Percentiles rank a stretch among this genome's conserved stretches.
Conservation (phyloP, 2,113 vertebrate species). For the Dasyprocta punctata region DNA sequence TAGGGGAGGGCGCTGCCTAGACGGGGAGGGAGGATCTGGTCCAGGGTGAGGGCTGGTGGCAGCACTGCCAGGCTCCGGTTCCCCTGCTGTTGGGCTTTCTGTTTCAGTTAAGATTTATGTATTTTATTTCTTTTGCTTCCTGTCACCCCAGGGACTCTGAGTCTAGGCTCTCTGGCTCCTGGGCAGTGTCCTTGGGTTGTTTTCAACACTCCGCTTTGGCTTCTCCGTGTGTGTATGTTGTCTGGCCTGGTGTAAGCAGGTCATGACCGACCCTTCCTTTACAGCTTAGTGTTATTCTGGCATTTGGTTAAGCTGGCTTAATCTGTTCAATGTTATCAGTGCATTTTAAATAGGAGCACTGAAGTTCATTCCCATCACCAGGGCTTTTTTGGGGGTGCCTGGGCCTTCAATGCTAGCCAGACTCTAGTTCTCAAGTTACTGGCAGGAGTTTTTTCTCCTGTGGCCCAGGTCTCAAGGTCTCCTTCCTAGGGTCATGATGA, state of each 20-base stretch:
- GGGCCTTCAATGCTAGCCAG: constrained; percentile 68
- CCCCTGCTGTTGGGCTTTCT: constrained; percentile 61
- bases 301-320: constrained; percentile 83
- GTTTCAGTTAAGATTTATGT: constrained; percentile 58
- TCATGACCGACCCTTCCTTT: constrained; percentile 57
- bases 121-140: constrained; percentile 77
- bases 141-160: constrained; percentile 62
- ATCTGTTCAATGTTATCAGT: constrained; percentile 82
- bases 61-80: constrained; percentile 49
- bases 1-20: constrained; percentile 68
- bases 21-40: constrained; percentile 22
- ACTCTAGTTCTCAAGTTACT: constrained; percentile 31
- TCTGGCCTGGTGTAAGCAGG: constrained; percentile 64
- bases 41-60: constrained; percentile 54
- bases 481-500: constrained; percentile 56
- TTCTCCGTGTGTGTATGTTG: constrained; percentile 10
- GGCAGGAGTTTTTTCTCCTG: constrained; percentile 44
- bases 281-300: constrained; percentile 80
- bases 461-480: constrained; percentile 57
- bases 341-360: constrained; percentile 84
- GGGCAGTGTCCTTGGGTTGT: constrained; percentile 59
- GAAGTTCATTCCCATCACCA: constrained; percentile 71
- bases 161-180: constrained; percentile 48
- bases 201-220: constrained; percentile 76
- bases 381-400: constrained; percentile 71